These are phyloP conservation scores for Xiphorhynchus elegans DNA, from an alignment of 2,113 vertebrate genomes.

Conservation along the genomic window DNA sequence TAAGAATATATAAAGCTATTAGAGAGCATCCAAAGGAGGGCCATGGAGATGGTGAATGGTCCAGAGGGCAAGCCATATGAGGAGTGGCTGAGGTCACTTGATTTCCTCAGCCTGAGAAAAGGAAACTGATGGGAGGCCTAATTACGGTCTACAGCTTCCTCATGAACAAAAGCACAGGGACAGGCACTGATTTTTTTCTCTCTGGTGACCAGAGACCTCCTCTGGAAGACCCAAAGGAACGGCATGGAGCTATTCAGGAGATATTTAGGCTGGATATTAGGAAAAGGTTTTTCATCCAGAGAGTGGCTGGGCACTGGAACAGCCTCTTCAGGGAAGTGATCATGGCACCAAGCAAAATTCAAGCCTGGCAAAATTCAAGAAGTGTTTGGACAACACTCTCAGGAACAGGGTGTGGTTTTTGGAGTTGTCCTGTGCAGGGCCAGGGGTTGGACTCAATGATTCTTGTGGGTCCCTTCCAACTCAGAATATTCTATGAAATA, in stretches of 20 bases:
- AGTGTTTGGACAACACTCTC: neutral
- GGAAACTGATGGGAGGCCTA: too few species aligned
- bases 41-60: neutral
- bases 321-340: too few species aligned
- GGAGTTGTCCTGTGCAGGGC: neutral
- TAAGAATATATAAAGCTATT: neutral
- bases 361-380: neutral
- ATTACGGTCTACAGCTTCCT: neutral
- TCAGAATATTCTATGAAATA: neutral
- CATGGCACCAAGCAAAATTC: neutral
- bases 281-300: neutral
- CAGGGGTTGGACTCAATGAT: rapidly evolving
- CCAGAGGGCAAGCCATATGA: neutral
- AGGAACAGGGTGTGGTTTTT: neutral
- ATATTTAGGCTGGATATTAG: neutral
- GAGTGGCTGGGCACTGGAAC: neutral
- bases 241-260: too few species aligned
- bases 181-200: rapidly evolving
- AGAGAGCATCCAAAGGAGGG: neutral
- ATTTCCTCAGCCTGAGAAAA: neutral
- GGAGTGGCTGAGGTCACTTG: neutral
- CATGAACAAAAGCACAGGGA: rapidly evolving
- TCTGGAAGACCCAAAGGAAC: rapidly evolving
- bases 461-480: neutral
- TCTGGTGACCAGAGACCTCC: rapidly evolving